Conservation (phyloP, 2,113 vertebrate species). For the Takifugu bimaculatus region DNA sequence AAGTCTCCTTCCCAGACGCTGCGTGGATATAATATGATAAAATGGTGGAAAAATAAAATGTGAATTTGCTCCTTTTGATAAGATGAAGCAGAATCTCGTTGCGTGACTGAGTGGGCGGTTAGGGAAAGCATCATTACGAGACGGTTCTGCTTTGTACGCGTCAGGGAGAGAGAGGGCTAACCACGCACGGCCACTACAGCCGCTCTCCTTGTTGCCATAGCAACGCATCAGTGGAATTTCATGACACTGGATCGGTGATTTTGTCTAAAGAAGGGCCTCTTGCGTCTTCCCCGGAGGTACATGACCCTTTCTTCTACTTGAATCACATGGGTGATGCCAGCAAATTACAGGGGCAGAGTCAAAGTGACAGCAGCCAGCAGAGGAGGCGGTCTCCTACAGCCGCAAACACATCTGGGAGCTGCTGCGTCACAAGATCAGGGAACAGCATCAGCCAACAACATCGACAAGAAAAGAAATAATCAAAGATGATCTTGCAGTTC, state of each 20-base stretch:
- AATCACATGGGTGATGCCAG: constrained; percentile 29
- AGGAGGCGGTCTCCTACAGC: not conserved
- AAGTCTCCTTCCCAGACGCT: not conserved
- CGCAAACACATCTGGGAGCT: not conserved
- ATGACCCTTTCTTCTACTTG: constrained; percentile 33
- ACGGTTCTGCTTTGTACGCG: constrained; percentile 42
- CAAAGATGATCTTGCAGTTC: too few relatives aligned
- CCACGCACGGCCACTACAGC: constrained; percentile 55
- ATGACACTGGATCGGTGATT: constrained; percentile 29
- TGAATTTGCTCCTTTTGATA: constrained; percentile 9
- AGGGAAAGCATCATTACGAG: constrained; percentile 70
- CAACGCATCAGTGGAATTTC: constrained; percentile 69
- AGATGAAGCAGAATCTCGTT: constrained; percentile 37
- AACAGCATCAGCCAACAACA: not conserved
- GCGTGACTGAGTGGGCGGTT: constrained; percentile 67
- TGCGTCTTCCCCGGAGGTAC: constrained; percentile 21
- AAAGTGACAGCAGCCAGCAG: not conserved
- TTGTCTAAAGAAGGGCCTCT: constrained; percentile 35
- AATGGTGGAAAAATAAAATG: not conserved
- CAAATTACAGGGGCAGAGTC: constrained; percentile 4
- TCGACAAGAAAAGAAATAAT: too few relatives aligned
- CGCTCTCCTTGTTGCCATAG: constrained; percentile 74
- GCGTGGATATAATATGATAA: not conserved
- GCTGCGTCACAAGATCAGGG: not conserved
- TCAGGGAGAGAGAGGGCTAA: constrained; percentile 18